phyloP scores from a whole-genome alignment of 2,888 invertebrate genomes.

The Sinelater perroti region DNA sequence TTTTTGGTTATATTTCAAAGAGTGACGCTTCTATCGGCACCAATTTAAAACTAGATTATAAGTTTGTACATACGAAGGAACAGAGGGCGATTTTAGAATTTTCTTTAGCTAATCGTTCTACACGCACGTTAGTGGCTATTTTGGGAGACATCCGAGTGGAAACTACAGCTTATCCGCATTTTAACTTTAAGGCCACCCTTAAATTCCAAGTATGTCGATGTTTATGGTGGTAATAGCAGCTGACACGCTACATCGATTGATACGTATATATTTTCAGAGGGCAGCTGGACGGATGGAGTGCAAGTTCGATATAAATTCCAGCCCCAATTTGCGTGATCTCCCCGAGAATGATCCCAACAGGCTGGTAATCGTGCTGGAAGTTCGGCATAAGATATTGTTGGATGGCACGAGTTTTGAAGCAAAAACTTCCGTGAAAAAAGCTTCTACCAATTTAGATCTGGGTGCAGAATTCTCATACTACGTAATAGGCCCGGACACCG shows the following conservation, averaged over 20 bases:
- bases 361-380: slow-evolving; percentile 67
- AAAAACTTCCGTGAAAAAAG: slow-evolving; percentile 69
- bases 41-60: slow-evolving; percentile 73
- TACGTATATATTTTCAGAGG: slow-evolving; percentile 62
- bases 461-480: slow-evolving; percentile 66
- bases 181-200: slow-evolving; percentile 72
- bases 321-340: slow-evolving; percentile 66
- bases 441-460: slow-evolving; percentile 73
- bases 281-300: slow-evolving; percentile 77
- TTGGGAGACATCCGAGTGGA: slow-evolving; percentile 74
- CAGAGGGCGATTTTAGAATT: slow-evolving; percentile 65
- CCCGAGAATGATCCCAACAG: slow-evolving; percentile 64
- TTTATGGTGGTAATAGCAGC: slow-evolving; percentile 36
- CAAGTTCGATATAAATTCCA: slow-evolving; percentile 74
- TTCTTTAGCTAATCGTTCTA: slow-evolving; percentile 64
- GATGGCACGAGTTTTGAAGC: slow-evolving; percentile 71
- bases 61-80: slow-evolving; percentile 67
- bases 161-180: slow-evolving; percentile 79
- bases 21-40: slow-evolving; percentile 61
- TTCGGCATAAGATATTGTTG: slow-evolving; percentile 57
- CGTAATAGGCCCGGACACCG: slow-evolving; percentile 65
- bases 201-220: slow-evolving; percentile 68
- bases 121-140: slow-evolving; percentile 67
- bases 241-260: slow-evolving; percentile 43
- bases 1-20: slow-evolving; percentile 74